A percentile compares a stretch with the other conserved stretches of the same genome.
phyloP scores from a whole-genome alignment of 2,888 invertebrate genomes.

The Dicyrtoma fusca region DNA sequence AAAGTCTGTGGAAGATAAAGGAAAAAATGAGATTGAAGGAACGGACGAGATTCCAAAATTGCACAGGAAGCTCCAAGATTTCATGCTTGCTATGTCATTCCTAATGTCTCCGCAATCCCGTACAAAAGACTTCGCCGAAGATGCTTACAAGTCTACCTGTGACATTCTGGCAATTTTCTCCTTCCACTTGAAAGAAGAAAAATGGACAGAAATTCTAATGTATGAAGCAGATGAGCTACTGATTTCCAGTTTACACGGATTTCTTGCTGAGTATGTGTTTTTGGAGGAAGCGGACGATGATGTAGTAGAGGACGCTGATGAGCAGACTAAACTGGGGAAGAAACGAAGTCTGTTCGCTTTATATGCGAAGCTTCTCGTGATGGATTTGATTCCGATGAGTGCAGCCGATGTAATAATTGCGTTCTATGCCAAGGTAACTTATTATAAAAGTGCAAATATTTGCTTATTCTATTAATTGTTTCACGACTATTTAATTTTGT shows the following conservation, averaged over 20 bases:
- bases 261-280: neutral
- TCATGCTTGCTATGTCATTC: constrained; percentile 73
- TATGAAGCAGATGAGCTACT: constrained; percentile 72
- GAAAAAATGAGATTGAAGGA: constrained; percentile 63
- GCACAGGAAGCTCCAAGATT: constrained; percentile 71
- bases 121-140: constrained; percentile 73
- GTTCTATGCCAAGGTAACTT: constrained; percentile 86
- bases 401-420: constrained; percentile 94
- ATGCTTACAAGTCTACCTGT: constrained; percentile 93
- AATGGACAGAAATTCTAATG: constrained; percentile 65
- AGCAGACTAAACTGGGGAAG: constrained; percentile 90
- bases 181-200: constrained; percentile 69
- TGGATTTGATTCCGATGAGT: constrained; percentile 92
- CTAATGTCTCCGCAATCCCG: constrained; percentile 67
- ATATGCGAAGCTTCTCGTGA: constrained; percentile 96
- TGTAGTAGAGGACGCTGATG: constrained; percentile 78
- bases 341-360: constrained; percentile 93
- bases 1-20: constrained; percentile 75
- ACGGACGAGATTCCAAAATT: constrained; percentile 68
- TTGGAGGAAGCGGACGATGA: neutral
- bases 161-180: constrained; percentile 93
- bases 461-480: neutral
- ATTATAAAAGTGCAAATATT: neutral
- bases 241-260: too few relatives aligned
- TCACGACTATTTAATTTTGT: neutral